Percentiles rank a stretch among this genome's conserved stretches.
Conservation (phyloP, 2,888 invertebrate genomes). For the Alloscopus bannaensis region DNA sequence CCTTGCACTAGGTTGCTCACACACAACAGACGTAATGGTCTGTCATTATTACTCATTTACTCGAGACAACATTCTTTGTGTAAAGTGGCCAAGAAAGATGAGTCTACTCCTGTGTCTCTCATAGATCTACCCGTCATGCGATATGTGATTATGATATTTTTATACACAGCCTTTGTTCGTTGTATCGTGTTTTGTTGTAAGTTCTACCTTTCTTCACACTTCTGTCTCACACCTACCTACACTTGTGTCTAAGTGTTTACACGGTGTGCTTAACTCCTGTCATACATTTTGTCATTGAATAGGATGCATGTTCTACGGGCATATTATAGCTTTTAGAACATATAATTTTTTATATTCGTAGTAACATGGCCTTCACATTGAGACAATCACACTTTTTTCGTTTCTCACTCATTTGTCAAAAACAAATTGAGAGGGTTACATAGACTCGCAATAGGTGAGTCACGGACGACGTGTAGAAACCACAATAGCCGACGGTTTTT, state of each 20-base stretch:
- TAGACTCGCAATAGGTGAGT: too few relatives aligned
- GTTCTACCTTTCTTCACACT: neutral
- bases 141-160: slow-evolving; percentile 7
- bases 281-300: too few relatives aligned
- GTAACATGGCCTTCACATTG: too few relatives aligned
- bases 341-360: too few relatives aligned
- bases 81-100: slow-evolving; percentile 51
- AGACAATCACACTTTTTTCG: too few relatives aligned
- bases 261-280: slow-evolving; percentile 29
- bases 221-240: neutral
- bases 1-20: slow-evolving; percentile 57
- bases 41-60: slow-evolving; percentile 60
- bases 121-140: neutral
- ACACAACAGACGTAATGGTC: slow-evolving; percentile 8
- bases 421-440: too few relatives aligned
- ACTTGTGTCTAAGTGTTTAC: slow-evolving; percentile 52
- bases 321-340: too few relatives aligned
- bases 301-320: neutral
- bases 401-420: too few relatives aligned
- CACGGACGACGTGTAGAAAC: too few relatives aligned
- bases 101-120: slow-evolving; percentile 15
- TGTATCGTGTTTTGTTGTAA: neutral
- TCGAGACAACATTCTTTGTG: slow-evolving; percentile 34
- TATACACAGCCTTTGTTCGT: slow-evolving; percentile 10
- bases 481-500: too few relatives aligned